Percentiles rank a stretch among this genome's conserved stretches.
Evolutionary conservation across 2,113 vertebrate genomes (phyloP).

Genomic region (Mesoclemmys tuberculata): DNA sequence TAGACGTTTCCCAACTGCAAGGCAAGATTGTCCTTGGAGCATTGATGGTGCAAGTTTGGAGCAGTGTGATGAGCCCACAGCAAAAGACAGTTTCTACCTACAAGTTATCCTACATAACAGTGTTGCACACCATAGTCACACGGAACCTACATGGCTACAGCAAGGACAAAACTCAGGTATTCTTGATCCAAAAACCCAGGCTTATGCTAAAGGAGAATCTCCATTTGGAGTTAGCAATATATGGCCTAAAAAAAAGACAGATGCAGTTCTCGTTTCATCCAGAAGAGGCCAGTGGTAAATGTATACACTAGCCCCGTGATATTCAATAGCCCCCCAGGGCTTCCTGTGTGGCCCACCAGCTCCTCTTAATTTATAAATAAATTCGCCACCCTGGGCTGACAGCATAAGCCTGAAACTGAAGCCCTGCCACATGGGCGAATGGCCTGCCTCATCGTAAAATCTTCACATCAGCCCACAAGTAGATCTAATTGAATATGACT

Average conservation of each 20-base stretch:
- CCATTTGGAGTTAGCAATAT: neutral
- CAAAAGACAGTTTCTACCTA: neutral
- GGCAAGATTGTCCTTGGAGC: neutral
- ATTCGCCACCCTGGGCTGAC: too few species aligned
- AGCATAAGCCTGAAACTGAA: too few species aligned
- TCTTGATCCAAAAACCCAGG: neutral
- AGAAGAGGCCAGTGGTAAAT: neutral
- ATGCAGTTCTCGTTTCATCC: neutral
- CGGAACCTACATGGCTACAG: neutral
- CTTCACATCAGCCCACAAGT: too few species aligned
- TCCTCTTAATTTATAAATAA: too few species aligned
- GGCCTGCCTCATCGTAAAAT: too few species aligned
- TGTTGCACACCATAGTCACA: rapidly evolving
- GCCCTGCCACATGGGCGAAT: too few species aligned
- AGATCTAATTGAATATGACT: too few species aligned
- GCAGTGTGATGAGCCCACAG: neutral
- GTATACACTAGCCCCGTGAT: neutral
- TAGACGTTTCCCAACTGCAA: neutral
- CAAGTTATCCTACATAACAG: neutral
- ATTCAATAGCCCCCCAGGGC: too few species aligned
- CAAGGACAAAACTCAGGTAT: neutral
- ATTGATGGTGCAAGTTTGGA: neutral
- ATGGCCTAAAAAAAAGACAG: neutral
- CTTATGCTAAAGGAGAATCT: neutral
- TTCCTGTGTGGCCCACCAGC: too few species aligned